Evolutionary conservation across 2,888 invertebrate genomes (phyloP).

Genomic region (Cylindroiulus punctatus): DNA sequence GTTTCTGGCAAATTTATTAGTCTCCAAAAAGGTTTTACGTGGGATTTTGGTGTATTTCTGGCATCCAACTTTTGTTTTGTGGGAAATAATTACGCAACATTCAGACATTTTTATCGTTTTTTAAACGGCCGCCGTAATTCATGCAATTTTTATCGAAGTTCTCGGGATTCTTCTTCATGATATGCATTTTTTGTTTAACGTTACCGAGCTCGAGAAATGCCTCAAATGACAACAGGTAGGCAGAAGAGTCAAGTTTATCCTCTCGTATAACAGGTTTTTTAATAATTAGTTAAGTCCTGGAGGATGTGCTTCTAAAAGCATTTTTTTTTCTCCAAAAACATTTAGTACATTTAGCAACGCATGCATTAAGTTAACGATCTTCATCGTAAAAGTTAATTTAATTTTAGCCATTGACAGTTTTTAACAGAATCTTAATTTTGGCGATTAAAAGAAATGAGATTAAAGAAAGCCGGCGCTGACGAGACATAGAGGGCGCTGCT

Average conservation of each 20-base stretch:
- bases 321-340: background rate
- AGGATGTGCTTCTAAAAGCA: background rate
- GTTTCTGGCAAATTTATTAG: background rate
- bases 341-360: conserved; percentile 23
- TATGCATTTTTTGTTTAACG: background rate
- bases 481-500: background rate
- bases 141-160: background rate
- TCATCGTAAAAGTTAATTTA: background rate
- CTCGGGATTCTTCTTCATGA: background rate
- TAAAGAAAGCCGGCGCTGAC: background rate
- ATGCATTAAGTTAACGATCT: conserved; percentile 34
- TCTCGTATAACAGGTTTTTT: conserved; percentile 9
- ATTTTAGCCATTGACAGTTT: background rate
- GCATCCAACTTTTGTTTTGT: conserved; percentile 13
- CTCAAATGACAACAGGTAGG: conserved; percentile 3
- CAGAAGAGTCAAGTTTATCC: background rate
- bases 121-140: conserved; percentile 13
- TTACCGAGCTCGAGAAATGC: background rate
- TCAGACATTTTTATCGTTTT: conserved; percentile 4
- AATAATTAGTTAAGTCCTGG: background rate
- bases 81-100: conserved; percentile 30
- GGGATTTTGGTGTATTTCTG: background rate
- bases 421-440: background rate
- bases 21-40: background rate
- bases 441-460: background rate